Base-by-base conservation (phyloP, 1,140 invertebrate genomes). In the Zaprionus inermis region DNA sequence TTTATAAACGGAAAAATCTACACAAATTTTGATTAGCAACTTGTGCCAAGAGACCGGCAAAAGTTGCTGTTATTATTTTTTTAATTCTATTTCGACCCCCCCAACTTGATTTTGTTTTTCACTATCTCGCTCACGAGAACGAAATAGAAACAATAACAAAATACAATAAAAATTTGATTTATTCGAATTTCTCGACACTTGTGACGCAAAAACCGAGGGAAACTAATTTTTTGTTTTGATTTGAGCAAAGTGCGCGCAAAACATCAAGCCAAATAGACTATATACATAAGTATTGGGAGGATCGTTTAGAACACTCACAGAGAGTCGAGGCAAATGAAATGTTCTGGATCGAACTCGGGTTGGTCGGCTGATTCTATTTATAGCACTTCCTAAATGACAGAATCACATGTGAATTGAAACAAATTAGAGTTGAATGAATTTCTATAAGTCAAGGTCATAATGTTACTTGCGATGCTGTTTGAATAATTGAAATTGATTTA, bases 31-130 rank as follows among this genome's bases (percentile, higher is more conserved):
- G 16, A 55, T 55, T 55, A 38, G 18, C n/a, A 52, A 52, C 34
- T 74, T 56, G 44, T 44, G 60, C 55, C 18, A 65, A 71, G 59
- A 58, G 41, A 24, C 51, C 70, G 63, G 58, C 70, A 67, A 63
- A 68, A 18, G 28, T 10, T 18, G 24, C 41, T 18, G 44, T 67
- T 54, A 54, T 59, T 65, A 41, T 41, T 14, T 14, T 38, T 38
- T 2, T 36, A n/a, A n/a, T 5, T 3, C 24, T 38, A 38, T 24
- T 64, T 54, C 14, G 18, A 14, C 4, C 32, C 3, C 46, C 49
- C n/a, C 46, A 20, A 54, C 12, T 51, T 22, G 24, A 5, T 32
- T 61, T 36, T 18, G 14, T 36, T 64, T 18, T 61, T 61, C 46
- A 32, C 36, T 64, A 36, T 54, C 34, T 51, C 49, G 12, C 5